Conservation (phyloP, 2,888 invertebrate species). For the Blastobasis adustella region DNA sequence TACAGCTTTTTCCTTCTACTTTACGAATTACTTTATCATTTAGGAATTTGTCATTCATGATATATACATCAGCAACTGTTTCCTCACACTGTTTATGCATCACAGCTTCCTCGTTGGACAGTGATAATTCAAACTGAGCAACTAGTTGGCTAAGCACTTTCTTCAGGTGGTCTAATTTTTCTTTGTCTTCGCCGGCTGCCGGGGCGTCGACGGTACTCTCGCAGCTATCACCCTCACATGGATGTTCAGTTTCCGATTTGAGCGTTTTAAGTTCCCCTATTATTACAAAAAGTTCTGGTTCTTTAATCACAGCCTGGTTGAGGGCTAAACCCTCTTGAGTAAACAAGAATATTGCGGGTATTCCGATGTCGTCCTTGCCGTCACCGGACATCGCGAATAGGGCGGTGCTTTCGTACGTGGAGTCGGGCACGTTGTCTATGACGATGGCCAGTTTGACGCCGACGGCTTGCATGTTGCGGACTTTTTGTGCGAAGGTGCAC, state of each 20-base stretch:
- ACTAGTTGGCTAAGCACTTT: constrained; percentile 58
- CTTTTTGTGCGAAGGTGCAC: constrained; percentile 97
- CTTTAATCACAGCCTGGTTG: constrained; percentile 70
- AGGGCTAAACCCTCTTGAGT: constrained; percentile 83
- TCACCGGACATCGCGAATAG: constrained; percentile 98
- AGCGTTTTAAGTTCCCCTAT: constrained; percentile 65
- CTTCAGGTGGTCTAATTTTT: constrained; percentile 56
- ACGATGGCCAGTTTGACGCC: constrained; percentile 92
- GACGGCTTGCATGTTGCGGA: constrained; percentile 84
- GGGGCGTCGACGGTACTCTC: constrained; percentile 23
- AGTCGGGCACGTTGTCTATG: constrained; percentile 85
- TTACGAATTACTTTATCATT: constrained; percentile 14
- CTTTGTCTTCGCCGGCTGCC: constrained; percentile 31
- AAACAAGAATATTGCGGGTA: constrained; percentile 94
- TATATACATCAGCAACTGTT: constrained; percentile 17
- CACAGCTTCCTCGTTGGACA: constrained; percentile 34
- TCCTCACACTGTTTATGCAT: constrained; percentile 21
- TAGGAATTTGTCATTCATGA: constrained; percentile 23
- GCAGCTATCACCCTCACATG: constrained; percentile 38
- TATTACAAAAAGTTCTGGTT: constrained; percentile 72
- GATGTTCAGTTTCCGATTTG: constrained; percentile 33
- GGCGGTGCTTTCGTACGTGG: constrained; percentile 83
- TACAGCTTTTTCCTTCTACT: constrained; percentile 1
- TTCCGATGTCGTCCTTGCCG: constrained; percentile 87
- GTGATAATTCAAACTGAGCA: constrained; percentile 50